These are phyloP conservation scores for Lasioglossum marginatum DNA, from an alignment of 2,888 invertebrate species.

Conservation along the genomic window DNA sequence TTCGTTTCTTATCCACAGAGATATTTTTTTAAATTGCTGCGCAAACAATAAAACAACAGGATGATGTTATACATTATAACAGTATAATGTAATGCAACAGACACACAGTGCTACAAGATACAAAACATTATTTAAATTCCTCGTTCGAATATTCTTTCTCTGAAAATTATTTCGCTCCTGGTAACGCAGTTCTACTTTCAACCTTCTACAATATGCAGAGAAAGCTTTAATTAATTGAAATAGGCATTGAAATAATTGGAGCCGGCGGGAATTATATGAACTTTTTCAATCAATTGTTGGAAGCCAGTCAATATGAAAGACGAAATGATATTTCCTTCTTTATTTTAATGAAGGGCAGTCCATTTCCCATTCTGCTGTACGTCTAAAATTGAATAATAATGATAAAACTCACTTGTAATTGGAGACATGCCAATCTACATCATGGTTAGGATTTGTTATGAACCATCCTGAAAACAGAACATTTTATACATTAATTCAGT, in stretches of 20 bases:
- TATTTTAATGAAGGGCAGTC: neutral
- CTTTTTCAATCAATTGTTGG: neutral
- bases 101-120: neutral
- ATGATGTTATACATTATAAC: no score
- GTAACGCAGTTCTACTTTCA: neutral
- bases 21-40: neutral
- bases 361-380: neutral
- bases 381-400: neutral
- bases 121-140: neutral
- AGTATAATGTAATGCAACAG: no score
- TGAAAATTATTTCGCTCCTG: neutral
- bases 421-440: neutral
- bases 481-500: neutral
- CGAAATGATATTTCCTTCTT: neutral
- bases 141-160: neutral
- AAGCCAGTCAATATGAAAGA: neutral
- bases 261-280: neutral
- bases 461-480: neutral
- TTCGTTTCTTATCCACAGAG: neutral
- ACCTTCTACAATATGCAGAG: neutral
- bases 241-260: neutral
- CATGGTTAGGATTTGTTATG: neutral
- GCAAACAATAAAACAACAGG: neutral
- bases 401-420: constrained; percentile 3
- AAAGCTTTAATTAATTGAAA: neutral